These are phyloP conservation scores for Nasua narica DNA, from an alignment of 2,797 vertebrate genomes.

Conservation along the genomic window DNA sequence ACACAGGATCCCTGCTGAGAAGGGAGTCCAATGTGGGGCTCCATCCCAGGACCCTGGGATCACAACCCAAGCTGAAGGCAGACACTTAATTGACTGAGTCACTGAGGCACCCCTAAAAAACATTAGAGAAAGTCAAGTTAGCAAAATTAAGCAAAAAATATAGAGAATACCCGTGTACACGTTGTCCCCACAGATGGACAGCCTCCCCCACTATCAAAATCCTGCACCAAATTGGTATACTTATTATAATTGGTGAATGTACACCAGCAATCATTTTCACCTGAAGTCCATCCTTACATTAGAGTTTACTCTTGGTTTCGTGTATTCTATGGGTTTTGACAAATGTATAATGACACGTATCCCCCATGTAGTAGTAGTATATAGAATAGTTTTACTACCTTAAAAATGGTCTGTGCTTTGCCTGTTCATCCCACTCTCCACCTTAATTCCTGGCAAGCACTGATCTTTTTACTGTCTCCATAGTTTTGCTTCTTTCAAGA, in stretches of 20 bases:
- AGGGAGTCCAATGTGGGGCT: not conserved
- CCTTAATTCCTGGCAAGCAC: not conserved
- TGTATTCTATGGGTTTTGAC: not conserved
- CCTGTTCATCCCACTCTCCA: not conserved
- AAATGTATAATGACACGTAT: not conserved
- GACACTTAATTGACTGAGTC: not conserved
- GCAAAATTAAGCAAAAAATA: not conserved
- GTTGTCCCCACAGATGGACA: not conserved
- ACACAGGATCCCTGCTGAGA: too few species aligned
- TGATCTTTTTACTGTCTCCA: not conserved
- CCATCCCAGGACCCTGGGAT: not conserved
- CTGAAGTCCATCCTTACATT: not conserved
- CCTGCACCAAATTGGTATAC: not conserved
- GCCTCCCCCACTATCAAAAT: not conserved
- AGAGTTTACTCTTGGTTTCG: not conserved
- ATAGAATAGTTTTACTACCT: not conserved
- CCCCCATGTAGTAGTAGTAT: too few species aligned
- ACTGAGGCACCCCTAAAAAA: not conserved
- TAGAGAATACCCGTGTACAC: not conserved
- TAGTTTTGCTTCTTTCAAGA: not conserved
- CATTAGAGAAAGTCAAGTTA: not conserved
- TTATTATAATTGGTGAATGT: not conserved
- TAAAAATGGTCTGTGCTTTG: not conserved
- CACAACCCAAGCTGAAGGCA: not conserved
- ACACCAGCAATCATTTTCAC: not conserved